Evolutionary conservation across 2,888 invertebrate species (phyloP).

Genomic region (Pemphredon lugubris): DNA sequence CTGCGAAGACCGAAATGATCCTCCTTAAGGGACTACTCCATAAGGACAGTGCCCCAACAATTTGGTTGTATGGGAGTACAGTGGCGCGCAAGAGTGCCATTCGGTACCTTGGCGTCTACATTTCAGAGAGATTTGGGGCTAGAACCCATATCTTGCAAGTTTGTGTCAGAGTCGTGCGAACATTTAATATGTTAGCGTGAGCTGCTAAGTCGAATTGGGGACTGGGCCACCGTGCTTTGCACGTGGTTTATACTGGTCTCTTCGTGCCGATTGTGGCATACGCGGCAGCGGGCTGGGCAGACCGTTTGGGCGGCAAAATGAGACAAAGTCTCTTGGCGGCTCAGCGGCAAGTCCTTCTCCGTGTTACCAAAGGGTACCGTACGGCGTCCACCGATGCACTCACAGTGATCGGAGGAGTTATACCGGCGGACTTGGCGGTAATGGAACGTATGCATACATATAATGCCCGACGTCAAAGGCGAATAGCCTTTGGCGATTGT

Average conservation of each 20-base stretch:
- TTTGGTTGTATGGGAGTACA: not conserved
- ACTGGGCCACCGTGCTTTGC: not conserved
- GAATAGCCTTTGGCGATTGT: not conserved
- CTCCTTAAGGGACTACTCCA: not conserved
- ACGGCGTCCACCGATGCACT: not conserved
- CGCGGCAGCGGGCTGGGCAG: not conserved
- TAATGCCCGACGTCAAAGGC: not conserved
- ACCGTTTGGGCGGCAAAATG: not conserved
- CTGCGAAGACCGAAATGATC: not conserved
- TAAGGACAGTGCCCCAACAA: not conserved
- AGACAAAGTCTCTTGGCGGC: not conserved
- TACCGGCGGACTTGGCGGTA: not conserved
- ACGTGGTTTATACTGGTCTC: not conserved
- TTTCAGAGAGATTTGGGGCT: not conserved
- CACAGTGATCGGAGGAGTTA: not conserved
- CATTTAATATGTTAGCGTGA: not conserved
- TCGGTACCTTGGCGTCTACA: not conserved
- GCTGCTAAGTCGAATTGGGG: not conserved
- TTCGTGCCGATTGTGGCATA: not conserved
- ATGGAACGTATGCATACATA: not conserved
- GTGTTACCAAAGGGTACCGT: not conserved
- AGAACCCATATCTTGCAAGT: not conserved
- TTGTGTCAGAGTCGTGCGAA: not conserved
- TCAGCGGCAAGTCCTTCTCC: conserved; percentile 1
- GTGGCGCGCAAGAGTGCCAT: not conserved